Evolutionary conservation across 2,888 invertebrate genomes (phyloP), one percentile per base, ranked within the genome.

Genomic region (Dryocosmus kuriphilus): DNA sequence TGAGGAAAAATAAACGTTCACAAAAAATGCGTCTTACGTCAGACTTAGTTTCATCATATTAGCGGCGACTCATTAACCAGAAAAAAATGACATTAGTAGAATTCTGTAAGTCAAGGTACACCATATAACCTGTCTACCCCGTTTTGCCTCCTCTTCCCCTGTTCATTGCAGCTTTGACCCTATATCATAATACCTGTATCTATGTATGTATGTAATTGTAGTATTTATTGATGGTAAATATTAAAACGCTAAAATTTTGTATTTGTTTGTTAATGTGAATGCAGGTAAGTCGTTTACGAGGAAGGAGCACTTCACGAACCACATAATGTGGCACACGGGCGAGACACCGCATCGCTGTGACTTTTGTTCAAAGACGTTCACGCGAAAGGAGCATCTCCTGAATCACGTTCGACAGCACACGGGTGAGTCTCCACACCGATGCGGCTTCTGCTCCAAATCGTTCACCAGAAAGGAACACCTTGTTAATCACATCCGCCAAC

Each of bases 251-350:
- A 41, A 46, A 16, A 75, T 35, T 11, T 24, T n/a, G n/a, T 16
- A 76, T 74, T 74, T 32, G 6, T 35, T 35, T 60, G 24, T 67
- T 77, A 55, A 51, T 77, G 19, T 63, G 24, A 62, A 74, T 80
- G 5, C 85, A 91, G 91, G 91, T 85, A 97, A 97, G 93, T 95
- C 96, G 85, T 97, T 97, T 92, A 96, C 96, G 80, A 94, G 97
- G 90, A 97, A 97, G 93, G 97, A 97, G 93, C 97, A 97, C 92
- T 96, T 96, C 93, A 96, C 96, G 94, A 96, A 96, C 93, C 96
- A 97, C 93, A 96, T 97, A 92, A 94, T 97, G 94, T 96, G 96
- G 96, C 96, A 97, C 92, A 96, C 96, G 88, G 95, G 95, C 65
- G 96, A 96, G 90, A 95, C 96, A 1, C 96, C 96, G 27, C 96